Evolutionary conservation across 2,113 vertebrate genomes (phyloP), one percentile per base, ranked within the genome.

Genomic region (Sebastes schlegelii): DNA sequence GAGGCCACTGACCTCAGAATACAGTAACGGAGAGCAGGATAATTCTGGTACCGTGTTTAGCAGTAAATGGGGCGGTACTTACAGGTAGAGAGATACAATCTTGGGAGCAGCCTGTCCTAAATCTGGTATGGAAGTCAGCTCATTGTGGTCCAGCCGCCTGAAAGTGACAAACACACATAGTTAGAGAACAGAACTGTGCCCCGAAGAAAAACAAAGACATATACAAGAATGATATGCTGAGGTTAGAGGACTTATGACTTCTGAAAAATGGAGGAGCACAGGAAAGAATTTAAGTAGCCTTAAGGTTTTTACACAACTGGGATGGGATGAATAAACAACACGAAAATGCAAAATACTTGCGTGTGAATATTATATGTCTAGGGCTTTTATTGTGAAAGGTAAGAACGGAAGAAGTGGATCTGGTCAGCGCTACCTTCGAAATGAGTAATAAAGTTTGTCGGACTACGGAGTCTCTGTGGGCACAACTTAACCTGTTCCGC

Each of bases 61-160:
- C 61, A 62, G 76, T 60, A 77, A 78, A 64, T 51, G 58, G 76
- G 58, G 82, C 12, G 26, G 75, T 86, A 98, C 98, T 99, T 95
- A 99, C 98, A 99, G 93, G 88, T 96, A 94, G 45, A 99, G 96
- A 34, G 95, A 95, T 54, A 92, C 82, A 67, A 99, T 13, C 0
- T 75, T 89, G 42, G 95, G 67, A 16, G 97, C 93, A 49, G 95
- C 94, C 0, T 87, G 67, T 71, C 97, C 97, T 73, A 99, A 95
- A 62, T 94, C 95, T 0, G 98, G 98, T 77, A 99, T 93, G 57
- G 95, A 81, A 10, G 94, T 97, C 95, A 99, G 91, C 85, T 97
- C 96, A 8, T 99, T 99, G 95, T 97, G 95, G 92, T 95, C 96
- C 94, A 99, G 92, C 64, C 91, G 94, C 89, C 98, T 99, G 94